phyloP scores from a whole-genome alignment of 2,888 invertebrate species.

The Entomobrya proxima region DNA sequence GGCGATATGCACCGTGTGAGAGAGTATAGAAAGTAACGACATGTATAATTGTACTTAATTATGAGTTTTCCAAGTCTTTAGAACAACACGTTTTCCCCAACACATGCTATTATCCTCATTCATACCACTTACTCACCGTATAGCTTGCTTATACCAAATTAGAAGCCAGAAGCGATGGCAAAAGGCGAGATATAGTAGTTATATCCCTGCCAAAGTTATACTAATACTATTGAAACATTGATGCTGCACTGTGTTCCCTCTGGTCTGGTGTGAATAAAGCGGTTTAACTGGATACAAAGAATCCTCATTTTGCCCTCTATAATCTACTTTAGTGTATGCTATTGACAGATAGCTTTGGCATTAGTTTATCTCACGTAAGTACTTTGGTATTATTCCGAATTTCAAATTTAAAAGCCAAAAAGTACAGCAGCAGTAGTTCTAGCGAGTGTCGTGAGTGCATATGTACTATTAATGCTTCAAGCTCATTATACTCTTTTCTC shows the following conservation, averaged over 20 bases:
- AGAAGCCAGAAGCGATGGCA: not conserved
- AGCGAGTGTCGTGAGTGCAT: no score
- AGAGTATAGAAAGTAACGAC: constrained; percentile 26
- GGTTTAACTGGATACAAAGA: constrained; percentile 14
- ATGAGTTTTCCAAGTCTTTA: constrained; percentile 20
- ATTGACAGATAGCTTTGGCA: not conserved
- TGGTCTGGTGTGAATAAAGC: constrained; percentile 15
- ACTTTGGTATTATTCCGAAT: constrained; percentile 9
- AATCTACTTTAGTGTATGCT: not conserved
- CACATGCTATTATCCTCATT: not conserved
- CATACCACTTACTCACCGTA: not conserved
- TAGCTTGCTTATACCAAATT: not conserved
- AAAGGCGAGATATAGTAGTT: not conserved
- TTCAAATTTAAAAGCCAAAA: constrained; percentile 26
- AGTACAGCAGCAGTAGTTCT: not conserved
- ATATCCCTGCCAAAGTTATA: not conserved
- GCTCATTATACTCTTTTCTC: constrained; percentile 3
- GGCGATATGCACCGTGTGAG: not conserved
- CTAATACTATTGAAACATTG: constrained; percentile 3
- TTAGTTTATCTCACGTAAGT: no score
- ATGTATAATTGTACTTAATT: constrained; percentile 35
- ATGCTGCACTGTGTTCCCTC: not conserved
- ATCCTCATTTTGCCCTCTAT: not conserved
- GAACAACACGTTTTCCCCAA: not conserved
- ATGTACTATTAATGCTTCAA: not conserved